A percentile compares a stretch with the other conserved stretches of the same genome.
Evolutionary conservation across 2,113 vertebrate genomes (phyloP).

Genomic region (Loxodonta africana): DNA sequence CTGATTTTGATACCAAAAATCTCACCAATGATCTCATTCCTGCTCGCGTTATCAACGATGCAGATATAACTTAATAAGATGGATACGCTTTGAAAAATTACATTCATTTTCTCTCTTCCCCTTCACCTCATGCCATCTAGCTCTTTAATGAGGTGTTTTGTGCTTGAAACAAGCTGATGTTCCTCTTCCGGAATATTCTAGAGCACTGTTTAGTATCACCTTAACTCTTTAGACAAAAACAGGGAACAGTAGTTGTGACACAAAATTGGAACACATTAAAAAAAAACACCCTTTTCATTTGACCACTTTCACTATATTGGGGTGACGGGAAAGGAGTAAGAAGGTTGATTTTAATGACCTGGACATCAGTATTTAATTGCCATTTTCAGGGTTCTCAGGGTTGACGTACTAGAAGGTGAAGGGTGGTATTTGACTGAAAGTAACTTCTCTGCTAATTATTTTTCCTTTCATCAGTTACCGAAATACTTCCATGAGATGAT

Average conservation of each 20-base stretch:
- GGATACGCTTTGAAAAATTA: constrained; percentile 16
- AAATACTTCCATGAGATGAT: neutral
- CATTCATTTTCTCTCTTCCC: neutral
- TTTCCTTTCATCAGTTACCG: constrained; percentile 46
- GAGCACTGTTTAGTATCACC: constrained; percentile 1
- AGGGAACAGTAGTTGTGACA: constrained; percentile 4
- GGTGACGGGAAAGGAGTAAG: neutral
- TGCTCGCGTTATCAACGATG: constrained; percentile 45
- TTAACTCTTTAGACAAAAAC: constrained; percentile 39
- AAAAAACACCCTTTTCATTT: neutral
- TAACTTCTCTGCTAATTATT: constrained; percentile 28
- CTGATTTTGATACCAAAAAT: neutral
- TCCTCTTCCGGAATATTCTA: constrained; percentile 54
- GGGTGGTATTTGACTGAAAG: neutral
- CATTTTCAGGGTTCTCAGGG: neutral
- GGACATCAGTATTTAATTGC: neutral
- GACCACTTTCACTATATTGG: neutral
- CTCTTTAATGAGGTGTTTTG: neutral
- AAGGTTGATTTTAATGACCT: neutral
- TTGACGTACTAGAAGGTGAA: neutral
- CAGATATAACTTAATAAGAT: constrained; percentile 33
- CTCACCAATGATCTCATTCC: constrained; percentile 23
- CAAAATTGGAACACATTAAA: neutral
- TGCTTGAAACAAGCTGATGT: constrained; percentile 53
- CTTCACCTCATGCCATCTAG: neutral